Evolutionary conservation across 2,888 invertebrate genomes (phyloP).

Genomic region (Metalampra italica): DNA sequence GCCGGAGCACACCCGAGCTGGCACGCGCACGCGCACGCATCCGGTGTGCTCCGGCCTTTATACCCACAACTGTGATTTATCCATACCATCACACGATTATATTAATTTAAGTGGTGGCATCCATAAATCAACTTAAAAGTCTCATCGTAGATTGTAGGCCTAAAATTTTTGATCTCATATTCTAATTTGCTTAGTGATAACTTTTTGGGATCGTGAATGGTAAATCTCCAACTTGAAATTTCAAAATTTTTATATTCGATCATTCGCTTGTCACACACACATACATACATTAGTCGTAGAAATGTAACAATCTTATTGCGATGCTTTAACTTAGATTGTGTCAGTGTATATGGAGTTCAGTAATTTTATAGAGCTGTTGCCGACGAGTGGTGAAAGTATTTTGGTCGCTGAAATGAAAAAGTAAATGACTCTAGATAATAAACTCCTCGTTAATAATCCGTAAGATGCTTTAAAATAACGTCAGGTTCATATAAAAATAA

Average conservation of each 20-base stretch:
- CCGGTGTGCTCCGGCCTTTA: conserved; percentile 70
- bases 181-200: conserved; percentile 77
- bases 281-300: conserved; percentile 67
- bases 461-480: conserved; percentile 49
- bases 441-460: conserved; percentile 50
- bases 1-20: neutral
- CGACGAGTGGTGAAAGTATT: conserved; percentile 54
- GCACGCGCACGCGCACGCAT: no score
- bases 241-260: conserved; percentile 69
- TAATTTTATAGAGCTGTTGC: conserved; percentile 68
- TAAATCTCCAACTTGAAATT: conserved; percentile 67
- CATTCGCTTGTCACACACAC: conserved; percentile 57
- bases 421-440: conserved; percentile 51
- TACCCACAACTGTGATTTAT: conserved; percentile 74
- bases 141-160: conserved; percentile 76
- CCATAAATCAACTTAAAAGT: conserved; percentile 70
- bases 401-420: conserved; percentile 45
- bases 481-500: conserved; percentile 53
- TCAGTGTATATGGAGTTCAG: conserved; percentile 68
- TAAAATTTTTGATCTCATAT: conserved; percentile 78
- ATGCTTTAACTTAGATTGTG: conserved; percentile 76
- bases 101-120: conserved; percentile 65
- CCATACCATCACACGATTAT: conserved; percentile 67
- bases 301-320: conserved; percentile 76
- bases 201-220: conserved; percentile 65